A percentile compares a stretch with the other conserved stretches of the same genome.
phyloP scores from a whole-genome alignment of 2,888 invertebrate genomes.

The Calameuta pallipes region DNA sequence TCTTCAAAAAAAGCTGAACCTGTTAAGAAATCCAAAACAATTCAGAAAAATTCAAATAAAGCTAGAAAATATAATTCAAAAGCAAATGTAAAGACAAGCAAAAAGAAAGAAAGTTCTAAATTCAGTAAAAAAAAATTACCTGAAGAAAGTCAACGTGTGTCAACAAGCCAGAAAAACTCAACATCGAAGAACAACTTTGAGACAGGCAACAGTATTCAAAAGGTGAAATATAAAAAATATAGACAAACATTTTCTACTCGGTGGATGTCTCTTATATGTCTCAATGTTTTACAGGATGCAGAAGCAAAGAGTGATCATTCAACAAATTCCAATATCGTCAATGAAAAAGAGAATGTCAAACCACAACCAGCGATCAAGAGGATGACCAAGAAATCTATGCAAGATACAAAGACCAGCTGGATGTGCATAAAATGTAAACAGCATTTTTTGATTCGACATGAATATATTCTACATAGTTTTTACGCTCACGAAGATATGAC shows the following conservation, averaged over 20 bases:
- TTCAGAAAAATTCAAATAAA: background rate
- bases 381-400: background rate
- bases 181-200: background rate
- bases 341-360: background rate
- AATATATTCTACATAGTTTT: constrained; percentile 4
- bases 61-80: background rate
- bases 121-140: background rate
- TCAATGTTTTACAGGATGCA: background rate
- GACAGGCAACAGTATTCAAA: background rate
- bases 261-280: background rate
- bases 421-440: background rate
- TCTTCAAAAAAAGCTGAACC: background rate
- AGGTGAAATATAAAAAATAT: background rate
- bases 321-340: background rate
- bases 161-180: background rate
- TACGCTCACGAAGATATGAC: background rate
- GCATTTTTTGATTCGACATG: background rate
- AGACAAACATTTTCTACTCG: background rate
- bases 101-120: background rate
- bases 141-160: background rate
- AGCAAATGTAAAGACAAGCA: background rate
- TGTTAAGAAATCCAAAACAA: background rate
- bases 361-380: background rate
- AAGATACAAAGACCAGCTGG: background rate
- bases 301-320: background rate